Evolutionary conservation across 2,888 invertebrate species (phyloP).

Genomic region (Andrena camellia): DNA sequence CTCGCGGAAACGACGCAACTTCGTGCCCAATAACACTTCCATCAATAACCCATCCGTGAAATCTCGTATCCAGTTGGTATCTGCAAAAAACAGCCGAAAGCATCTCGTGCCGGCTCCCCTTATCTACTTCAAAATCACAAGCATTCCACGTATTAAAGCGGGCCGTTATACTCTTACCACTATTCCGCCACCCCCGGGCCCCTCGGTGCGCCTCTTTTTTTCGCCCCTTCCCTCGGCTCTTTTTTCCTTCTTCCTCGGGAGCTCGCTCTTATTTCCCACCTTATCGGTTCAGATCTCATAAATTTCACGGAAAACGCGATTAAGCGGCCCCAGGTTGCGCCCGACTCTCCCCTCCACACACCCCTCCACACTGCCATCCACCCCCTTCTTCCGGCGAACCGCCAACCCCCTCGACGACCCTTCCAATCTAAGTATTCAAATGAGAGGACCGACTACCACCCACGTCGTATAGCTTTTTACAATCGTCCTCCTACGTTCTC

Average conservation of each 20-base stretch:
- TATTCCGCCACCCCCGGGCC: constrained; percentile 34
- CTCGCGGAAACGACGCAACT: constrained; percentile 21
- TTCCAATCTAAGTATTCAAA: constrained; percentile 85
- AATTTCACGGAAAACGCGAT: constrained; percentile 84
- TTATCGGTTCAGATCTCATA: constrained; percentile 84
- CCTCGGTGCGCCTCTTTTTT: constrained; percentile 16
- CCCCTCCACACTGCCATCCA: constrained; percentile 46
- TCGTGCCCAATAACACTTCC: constrained; percentile 55
- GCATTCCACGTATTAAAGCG: constrained; percentile 65
- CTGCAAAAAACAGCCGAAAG: constrained; percentile 41
- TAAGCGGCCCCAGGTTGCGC: constrained; percentile 78
- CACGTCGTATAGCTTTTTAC: constrained; percentile 80
- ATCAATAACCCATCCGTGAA: constrained; percentile 56
- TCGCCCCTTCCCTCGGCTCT: constrained; percentile 12
- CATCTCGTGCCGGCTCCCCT: constrained; percentile 29
- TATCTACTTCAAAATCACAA: constrained; percentile 63
- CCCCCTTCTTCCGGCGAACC: constrained; percentile 54
- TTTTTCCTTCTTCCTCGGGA: constrained; percentile 60
- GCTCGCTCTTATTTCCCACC: constrained; percentile 80
- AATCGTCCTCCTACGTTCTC: constrained; percentile 74
- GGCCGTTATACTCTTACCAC: constrained; percentile 66
- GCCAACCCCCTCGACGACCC: constrained; percentile 73
- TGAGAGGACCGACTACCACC: constrained; percentile 81
- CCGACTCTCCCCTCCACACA: constrained; percentile 39
- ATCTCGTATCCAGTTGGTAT: constrained; percentile 41